Conservation (phyloP, 2,797 vertebrate species). For the Pygocentrus nattereri region DNA sequence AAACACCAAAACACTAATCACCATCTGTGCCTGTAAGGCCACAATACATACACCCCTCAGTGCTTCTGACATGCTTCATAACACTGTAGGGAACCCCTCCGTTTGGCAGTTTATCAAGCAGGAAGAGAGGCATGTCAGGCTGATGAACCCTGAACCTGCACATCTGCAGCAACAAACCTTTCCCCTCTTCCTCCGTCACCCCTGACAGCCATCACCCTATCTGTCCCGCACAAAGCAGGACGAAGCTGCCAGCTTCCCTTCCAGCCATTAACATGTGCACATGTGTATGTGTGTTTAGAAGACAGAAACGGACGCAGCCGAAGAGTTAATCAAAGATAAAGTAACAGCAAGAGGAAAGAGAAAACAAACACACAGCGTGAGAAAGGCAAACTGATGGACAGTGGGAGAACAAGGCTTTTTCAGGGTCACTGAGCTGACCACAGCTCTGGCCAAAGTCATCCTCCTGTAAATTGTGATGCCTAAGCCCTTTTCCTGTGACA, state of each 20-base stretch:
- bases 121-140: conserved; percentile 48
- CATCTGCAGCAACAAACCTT: conserved; percentile 58
- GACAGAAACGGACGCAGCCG: conserved; percentile 1
- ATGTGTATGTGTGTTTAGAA: conserved; percentile 1
- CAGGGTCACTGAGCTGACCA: conserved; percentile 40
- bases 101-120: conserved; percentile 36
- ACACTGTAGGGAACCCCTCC: neutral
- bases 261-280: neutral
- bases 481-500: conserved; percentile 13
- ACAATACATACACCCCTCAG: conserved; percentile 1
- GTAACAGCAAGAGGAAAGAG: conserved; percentile 7
- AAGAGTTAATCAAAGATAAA: conserved; percentile 29
- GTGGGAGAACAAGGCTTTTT: neutral
- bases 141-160: conserved; percentile 42
- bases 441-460: conserved; percentile 9
- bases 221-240: conserved; percentile 29
- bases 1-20: conserved; percentile 1
- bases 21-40: neutral
- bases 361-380: conserved; percentile 44
- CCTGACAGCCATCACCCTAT: conserved; percentile 31
- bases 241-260: conserved; percentile 43
- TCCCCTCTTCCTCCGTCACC: conserved; percentile 22
- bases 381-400: conserved; percentile 35
- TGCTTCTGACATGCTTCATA: conserved; percentile 9
- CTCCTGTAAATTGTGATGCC: conserved; percentile 30